Conservation (phyloP, 2,797 vertebrate species). For the Uromys caudimaculatus region DNA sequence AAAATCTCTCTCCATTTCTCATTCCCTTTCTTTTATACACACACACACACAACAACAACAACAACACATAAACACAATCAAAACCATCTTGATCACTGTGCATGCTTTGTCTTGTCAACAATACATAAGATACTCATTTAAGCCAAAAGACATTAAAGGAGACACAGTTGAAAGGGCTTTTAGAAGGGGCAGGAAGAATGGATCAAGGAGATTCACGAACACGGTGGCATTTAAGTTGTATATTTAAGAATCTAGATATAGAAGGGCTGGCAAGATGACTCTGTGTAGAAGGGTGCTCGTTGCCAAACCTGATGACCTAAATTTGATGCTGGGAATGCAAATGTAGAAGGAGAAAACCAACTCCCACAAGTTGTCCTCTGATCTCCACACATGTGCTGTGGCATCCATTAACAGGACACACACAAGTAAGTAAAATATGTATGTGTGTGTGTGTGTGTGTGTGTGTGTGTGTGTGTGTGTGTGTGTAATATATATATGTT, state of each 20-base stretch:
- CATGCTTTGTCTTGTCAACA: neutral
- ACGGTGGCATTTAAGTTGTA: neutral
- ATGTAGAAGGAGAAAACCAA: neutral
- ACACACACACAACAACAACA: neutral
- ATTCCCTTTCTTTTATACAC: no score
- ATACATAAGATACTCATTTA: neutral
- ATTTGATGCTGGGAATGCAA: no score
- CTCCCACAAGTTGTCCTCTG: no score
- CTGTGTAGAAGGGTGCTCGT: neutral
- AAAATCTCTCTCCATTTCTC: neutral
- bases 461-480: no score
- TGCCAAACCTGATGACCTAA: neutral
- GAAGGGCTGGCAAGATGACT: neutral
- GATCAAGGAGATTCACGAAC: no score
- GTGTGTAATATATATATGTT: no score
- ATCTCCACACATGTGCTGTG: neutral
- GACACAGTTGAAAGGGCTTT: neutral
- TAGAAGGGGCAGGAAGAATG: neutral
- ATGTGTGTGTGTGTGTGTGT: no score
- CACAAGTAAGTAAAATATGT: neutral
- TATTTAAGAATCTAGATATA: neutral
- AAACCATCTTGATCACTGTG: neutral
- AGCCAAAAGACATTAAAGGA: neutral
- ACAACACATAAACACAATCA: neutral
- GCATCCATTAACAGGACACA: neutral